phyloP scores from a whole-genome alignment of 2,888 invertebrate genomes.

The Pristionchus exspectatus region DNA sequence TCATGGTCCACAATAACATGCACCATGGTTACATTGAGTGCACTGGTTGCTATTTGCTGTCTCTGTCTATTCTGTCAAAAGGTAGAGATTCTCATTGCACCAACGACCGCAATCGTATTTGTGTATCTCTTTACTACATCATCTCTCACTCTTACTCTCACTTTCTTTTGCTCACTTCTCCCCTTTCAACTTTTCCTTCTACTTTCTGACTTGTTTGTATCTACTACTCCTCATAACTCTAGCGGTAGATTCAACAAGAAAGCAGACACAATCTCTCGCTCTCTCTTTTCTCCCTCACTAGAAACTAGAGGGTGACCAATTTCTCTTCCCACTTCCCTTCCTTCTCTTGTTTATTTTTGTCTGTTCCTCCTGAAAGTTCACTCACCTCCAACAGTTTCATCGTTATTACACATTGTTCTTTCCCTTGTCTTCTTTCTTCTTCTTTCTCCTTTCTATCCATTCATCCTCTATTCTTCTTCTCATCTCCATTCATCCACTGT shows the following conservation, averaged over 20 bases:
- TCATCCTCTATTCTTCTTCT: constrained; percentile 15
- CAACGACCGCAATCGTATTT: not conserved
- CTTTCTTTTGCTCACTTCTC: not conserved
- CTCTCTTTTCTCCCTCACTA: constrained; percentile 11
- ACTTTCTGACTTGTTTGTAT: not conserved
- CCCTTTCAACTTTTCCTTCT: not conserved
- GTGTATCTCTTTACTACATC: not conserved
- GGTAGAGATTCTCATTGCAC: not conserved
- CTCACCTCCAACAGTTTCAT: constrained; percentile 3
- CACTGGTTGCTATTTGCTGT: not conserved
- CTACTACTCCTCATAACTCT: constrained; percentile 2
- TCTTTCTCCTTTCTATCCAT: not conserved
- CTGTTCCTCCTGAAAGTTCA: constrained; percentile 4
- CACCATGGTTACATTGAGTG: not conserved
- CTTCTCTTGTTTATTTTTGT: not conserved
- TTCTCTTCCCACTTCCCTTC: constrained; percentile 1
- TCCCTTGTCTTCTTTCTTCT: not conserved
- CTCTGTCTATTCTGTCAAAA: not conserved
- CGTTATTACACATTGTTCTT: constrained; percentile 11
- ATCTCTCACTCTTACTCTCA: not conserved
- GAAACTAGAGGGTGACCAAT: constrained; percentile 31
- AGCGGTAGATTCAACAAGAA: constrained; percentile 6
- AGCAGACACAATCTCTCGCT: not conserved
- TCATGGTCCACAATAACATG: not conserved
- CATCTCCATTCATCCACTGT: not conserved